Evolutionary conservation across 2,797 vertebrate species (phyloP), one percentile per base, ranked within the genome.

Genomic region (Oophaga sylvatica): DNA sequence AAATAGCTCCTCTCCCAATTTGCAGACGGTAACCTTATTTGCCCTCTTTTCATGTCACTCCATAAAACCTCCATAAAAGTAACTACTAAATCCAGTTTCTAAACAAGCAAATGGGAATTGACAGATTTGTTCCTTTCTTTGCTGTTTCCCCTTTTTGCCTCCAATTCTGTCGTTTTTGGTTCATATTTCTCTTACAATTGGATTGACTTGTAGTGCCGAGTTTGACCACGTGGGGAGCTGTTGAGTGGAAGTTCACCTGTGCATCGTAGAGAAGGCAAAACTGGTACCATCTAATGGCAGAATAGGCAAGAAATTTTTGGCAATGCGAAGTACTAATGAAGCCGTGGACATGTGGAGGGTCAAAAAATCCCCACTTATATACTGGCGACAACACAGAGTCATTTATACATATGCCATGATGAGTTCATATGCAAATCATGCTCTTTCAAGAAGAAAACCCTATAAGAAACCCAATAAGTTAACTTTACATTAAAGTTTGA

Each of bases 21-120:
- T 65, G 71, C 71, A 76, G 83, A 53, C 83, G 6, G 83, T 84
- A 45, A 84, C 83, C 83, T 84, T 62, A 84, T 77, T 77, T 62
- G 83, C 83, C 83, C 83, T 77, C 83, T 48, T 48, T 75, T 84
- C 83, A 65, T 76, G 59, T 84, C 71, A 48, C 20, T 65, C 71
- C 62, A 84, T 84, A 84, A 84, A 84, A 60, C 8, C 59, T 29
- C 71, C 71, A 77, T 84, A 84, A 84, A 62, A 8, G 22, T 29
- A 77, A 63, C 71, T 77, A 63, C 71, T 84, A 84, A 84, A 77
- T 84, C 68, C 71, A 77, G 71, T 20, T 53, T 65, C 71, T 84
- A 76, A 84, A 84, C 71, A 77, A 84, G 83, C 41, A 71, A 63
- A 63, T 75, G 56, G 71, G 57, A 84, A 73, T 9, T 84, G 82